Conservation (phyloP, 2,113 vertebrate genomes). For the Fulmarus glacialis region DNA sequence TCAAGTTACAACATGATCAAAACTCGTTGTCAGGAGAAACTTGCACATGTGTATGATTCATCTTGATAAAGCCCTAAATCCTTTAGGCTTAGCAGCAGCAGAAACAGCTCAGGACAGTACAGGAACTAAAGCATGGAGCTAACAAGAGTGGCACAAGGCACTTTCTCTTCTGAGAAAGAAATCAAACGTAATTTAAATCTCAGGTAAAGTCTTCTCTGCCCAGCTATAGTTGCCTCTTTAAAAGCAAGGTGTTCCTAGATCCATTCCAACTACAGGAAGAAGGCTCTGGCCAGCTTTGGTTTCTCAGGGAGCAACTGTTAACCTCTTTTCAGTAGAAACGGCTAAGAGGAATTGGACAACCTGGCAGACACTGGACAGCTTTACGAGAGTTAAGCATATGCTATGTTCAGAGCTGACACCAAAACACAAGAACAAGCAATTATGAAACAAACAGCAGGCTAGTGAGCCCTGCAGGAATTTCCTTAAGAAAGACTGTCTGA, state of each 20-base stretch:
- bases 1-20: slow-evolving; percentile 38
- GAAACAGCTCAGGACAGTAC: neutral
- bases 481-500: neutral
- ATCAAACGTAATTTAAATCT: neutral
- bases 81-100: neutral
- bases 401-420: neutral
- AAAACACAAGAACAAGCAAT: neutral
- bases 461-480: neutral
- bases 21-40: neutral
- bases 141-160: neutral
- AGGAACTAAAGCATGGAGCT: neutral
- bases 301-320: neutral
- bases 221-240: neutral
- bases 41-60: slow-evolving; percentile 35
- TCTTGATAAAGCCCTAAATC: slow-evolving; percentile 27
- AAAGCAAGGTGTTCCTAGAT: neutral
- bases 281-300: neutral
- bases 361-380: neutral
- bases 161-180: neutral
- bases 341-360: neutral
- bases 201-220: neutral
- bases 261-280: neutral
- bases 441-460: neutral
- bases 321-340: neutral
- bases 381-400: neutral